Percentiles rank a stretch among this genome's conserved stretches.
phyloP scores from a whole-genome alignment of 1,140 invertebrate genomes.

The Gyrodactylus salaris region DNA sequence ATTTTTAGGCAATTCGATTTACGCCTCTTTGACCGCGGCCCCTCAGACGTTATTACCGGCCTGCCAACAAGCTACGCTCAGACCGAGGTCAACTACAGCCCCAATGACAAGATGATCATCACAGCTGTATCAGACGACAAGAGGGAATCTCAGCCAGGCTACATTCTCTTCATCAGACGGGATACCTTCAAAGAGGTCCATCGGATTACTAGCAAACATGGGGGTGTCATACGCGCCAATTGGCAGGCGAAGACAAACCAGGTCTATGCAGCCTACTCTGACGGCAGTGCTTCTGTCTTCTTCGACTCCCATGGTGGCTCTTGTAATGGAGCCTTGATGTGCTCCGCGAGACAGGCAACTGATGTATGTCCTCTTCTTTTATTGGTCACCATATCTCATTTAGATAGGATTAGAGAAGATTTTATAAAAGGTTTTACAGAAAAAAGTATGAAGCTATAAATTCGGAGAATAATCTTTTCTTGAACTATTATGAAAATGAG shows the following conservation, averaged over 20 bases:
- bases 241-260: not conserved
- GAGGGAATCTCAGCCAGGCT: not conserved
- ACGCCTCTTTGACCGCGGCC: not conserved
- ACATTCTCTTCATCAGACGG: not conserved
- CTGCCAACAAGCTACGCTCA: not conserved
- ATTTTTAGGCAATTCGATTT: not conserved
- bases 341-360: not conserved
- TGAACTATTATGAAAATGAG: no score
- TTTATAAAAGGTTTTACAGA: no score
- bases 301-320: not conserved
- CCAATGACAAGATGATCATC: not conserved
- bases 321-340: not conserved
- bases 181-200: not conserved
- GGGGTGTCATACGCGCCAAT: not conserved
- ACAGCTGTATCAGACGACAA: not conserved
- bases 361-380: not conserved
- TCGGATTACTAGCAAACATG: not conserved
- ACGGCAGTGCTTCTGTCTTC: not conserved
- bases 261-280: not conserved
- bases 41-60: not conserved
- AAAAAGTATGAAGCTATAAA: no score
- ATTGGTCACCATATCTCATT: not conserved
- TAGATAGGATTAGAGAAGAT: no score
- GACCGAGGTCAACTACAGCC: not conserved
- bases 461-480: no score